Evolutionary conservation across 1,140 invertebrate genomes (phyloP).

Genomic region (Apis mellifera): Amel_HAv3.1 CM009936.2:12033001-12033500

Average conservation of each 20-base stretch:
- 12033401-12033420: conserved; percentile 26
- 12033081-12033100: too few species aligned
- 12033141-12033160: neutral
- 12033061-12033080: too few species aligned
- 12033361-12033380: neutral
- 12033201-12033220: conserved; percentile 38
- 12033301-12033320: conserved; percentile 39
- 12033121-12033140: neutral
- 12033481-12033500: too few species aligned
- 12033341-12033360: conserved; percentile 35
- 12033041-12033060: too few species aligned
- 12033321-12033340: neutral
- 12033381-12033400: neutral
- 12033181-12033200: neutral
- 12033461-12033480: neutral
- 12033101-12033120: too few species aligned
- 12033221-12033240: conserved; percentile 49
- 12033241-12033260: conserved; percentile 63
- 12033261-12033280: conserved; percentile 52
- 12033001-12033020: too few species aligned
- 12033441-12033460: conserved; percentile 22
- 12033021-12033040: too few species aligned
- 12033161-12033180: too few species aligned
- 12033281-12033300: neutral
- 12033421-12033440: conserved; percentile 18